Evolutionary conservation across 2,797 vertebrate genomes (phyloP).

Genomic region (Cryptoblepharus egeriae): DNA sequence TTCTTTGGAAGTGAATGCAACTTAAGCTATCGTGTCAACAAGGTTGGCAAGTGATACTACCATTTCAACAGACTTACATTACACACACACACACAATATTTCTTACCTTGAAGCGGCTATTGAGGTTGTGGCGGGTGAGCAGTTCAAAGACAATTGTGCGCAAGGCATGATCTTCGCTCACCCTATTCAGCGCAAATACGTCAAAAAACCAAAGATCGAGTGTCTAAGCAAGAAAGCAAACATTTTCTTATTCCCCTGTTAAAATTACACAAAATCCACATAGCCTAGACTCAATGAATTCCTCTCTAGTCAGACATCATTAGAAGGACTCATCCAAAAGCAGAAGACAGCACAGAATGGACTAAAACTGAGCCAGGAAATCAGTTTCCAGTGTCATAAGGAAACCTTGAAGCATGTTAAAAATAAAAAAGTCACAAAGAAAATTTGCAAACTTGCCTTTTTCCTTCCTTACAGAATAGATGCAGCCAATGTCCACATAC

Average conservation of each 20-base stretch:
- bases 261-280: no score
- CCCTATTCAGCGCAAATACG: slow-evolving; percentile 87
- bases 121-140: slow-evolving; percentile 90
- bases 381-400: background rate
- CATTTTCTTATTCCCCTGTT: no score
- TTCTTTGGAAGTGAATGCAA: no score
- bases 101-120: slow-evolving; percentile 90
- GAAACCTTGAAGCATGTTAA: no score
- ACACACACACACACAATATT: no score
- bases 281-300: no score
- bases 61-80: background rate
- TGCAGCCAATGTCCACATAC: background rate
- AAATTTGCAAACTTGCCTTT: no score
- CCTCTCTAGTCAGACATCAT: no score
- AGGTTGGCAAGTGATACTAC: background rate
- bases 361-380: background rate
- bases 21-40: no score
- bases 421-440: background rate
- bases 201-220: slow-evolving; percentile 92
- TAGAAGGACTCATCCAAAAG: no score
- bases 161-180: slow-evolving; percentile 85
- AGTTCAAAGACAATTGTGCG: slow-evolving; percentile 88
- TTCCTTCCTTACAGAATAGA: background rate
- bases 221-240: slow-evolving; percentile 74
- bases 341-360: no score